Evolutionary conservation across 1,140 invertebrate species (phyloP).

Genomic region (Parasteatoda tepidariorum): DNA sequence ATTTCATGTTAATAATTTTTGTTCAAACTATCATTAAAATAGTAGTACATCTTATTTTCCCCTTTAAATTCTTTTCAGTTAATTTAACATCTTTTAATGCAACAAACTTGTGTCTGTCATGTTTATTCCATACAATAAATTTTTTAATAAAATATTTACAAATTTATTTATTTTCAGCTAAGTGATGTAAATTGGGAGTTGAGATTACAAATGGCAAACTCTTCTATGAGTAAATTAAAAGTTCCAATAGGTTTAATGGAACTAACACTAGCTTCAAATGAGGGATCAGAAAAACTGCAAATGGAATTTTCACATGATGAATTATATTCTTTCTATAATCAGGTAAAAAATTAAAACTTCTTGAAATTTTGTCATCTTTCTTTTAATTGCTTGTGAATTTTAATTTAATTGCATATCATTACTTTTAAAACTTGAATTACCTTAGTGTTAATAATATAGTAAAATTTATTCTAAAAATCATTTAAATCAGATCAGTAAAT

Average conservation of each 20-base stretch:
- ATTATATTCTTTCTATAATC: conserved; percentile 51
- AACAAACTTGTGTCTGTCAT: too few relatives aligned
- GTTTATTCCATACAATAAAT: too few relatives aligned
- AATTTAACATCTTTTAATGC: too few relatives aligned
- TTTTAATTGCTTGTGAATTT: background rate
- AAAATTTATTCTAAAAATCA: too few relatives aligned
- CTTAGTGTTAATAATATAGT: background rate
- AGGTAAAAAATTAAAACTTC: conserved; percentile 25
- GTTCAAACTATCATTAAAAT: too few relatives aligned
- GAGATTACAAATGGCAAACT: conserved; percentile 31
- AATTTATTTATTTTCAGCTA: conserved; percentile 30
- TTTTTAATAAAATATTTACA: too few relatives aligned
- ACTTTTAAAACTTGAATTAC: background rate
- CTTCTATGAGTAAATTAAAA: conserved; percentile 41
- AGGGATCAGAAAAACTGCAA: conserved; percentile 31
- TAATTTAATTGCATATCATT: background rate
- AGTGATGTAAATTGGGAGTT: conserved; percentile 56
- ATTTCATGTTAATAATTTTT: too few relatives aligned
- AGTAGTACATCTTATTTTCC: too few relatives aligned
- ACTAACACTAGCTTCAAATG: conserved; percentile 6
- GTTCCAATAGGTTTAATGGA: conserved; percentile 43
- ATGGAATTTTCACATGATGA: conserved; percentile 58
- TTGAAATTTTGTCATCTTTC: background rate
- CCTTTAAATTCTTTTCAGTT: too few relatives aligned
- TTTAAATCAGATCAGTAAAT: too few relatives aligned